Evolutionary conservation across 2,888 invertebrate genomes (phyloP).

Genomic region (Melinaea menophilus): DNA sequence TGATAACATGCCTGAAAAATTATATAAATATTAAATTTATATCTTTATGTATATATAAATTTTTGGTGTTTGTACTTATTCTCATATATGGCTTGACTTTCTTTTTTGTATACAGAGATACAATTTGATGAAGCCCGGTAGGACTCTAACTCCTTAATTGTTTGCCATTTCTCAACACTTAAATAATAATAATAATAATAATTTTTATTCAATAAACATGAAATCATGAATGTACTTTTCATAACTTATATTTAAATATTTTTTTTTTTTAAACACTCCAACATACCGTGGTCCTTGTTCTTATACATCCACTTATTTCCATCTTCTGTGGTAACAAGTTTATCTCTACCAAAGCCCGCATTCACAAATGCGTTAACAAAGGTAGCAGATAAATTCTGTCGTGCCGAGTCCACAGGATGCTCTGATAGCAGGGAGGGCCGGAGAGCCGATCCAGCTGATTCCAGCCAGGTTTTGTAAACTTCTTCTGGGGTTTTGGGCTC

Average conservation of each 20-base stretch:
- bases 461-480: slow-evolving; percentile 98
- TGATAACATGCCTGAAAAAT: slow-evolving; percentile 90
- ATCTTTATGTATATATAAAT: too few species aligned
- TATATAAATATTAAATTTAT: too few species aligned
- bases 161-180: too few species aligned
- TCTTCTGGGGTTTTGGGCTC: slow-evolving; percentile 99
- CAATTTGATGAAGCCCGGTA: too few species aligned
- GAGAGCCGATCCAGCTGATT: slow-evolving; percentile 83
- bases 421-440: slow-evolving; percentile 85
- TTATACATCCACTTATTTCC: slow-evolving; percentile 94
- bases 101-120: too few species aligned
- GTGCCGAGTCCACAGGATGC: slow-evolving; percentile 93
- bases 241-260: too few species aligned
- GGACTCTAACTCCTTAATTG: too few species aligned
- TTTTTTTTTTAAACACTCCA: background rate
- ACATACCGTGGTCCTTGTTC: slow-evolving; percentile 92
- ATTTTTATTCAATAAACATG: too few species aligned
- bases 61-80: too few species aligned
- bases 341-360: slow-evolving; percentile 97
- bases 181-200: too few species aligned
- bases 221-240: too few species aligned
- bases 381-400: slow-evolving; percentile 97
- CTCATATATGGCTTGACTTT: too few species aligned
- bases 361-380: slow-evolving; percentile 99
- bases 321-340: slow-evolving; percentile 92